Percentiles rank a stretch among this genome's conserved stretches.
phyloP scores from a whole-genome alignment of 2,888 invertebrate species.

The Cremastinae sp. region DNA sequence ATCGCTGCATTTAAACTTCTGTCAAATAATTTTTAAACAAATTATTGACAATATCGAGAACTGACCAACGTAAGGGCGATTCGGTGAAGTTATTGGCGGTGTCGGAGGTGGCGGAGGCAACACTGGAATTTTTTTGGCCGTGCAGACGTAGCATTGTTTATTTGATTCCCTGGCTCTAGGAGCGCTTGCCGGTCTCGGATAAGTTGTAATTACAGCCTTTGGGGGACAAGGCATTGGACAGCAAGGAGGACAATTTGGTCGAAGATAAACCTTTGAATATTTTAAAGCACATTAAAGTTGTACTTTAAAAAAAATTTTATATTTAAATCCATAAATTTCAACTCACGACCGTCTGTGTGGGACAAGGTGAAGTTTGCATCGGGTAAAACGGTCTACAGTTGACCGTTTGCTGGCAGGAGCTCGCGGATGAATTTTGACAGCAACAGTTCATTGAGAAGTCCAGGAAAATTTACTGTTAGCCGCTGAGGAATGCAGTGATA shows the following conservation, averaged over 20 bases:
- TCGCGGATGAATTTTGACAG: slow-evolving; percentile 22
- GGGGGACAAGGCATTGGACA: slow-evolving; percentile 69
- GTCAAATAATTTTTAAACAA: no score
- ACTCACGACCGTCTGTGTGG: slow-evolving; percentile 65
- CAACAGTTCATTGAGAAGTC: slow-evolving; percentile 27
- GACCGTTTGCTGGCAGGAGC: slow-evolving; percentile 29
- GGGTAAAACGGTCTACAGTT: slow-evolving; percentile 49
- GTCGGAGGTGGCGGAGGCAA: slow-evolving; percentile 68
- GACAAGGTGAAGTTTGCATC: slow-evolving; percentile 35
- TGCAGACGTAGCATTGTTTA: slow-evolving; percentile 62
- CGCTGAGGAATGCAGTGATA: slow-evolving; percentile 22
- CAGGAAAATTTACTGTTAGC: slow-evolving; percentile 6
- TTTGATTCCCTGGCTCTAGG: slow-evolving; percentile 60
- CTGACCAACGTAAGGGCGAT: slow-evolving; percentile 58
- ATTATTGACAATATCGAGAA: no score
- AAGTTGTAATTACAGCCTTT: slow-evolving; percentile 65
- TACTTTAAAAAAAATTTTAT: neutral
- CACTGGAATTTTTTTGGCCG: slow-evolving; percentile 64
- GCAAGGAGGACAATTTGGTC: slow-evolving; percentile 67
- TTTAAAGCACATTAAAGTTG: neutral
- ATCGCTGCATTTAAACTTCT: no score
- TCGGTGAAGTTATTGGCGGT: slow-evolving; percentile 63
- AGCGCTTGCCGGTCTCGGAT: slow-evolving; percentile 52
- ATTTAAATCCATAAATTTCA: neutral
- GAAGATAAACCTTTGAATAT: slow-evolving; percentile 65